Base-by-base conservation (phyloP, 2,888 invertebrate species). In the Pachycephus smyrnensis region DNA sequence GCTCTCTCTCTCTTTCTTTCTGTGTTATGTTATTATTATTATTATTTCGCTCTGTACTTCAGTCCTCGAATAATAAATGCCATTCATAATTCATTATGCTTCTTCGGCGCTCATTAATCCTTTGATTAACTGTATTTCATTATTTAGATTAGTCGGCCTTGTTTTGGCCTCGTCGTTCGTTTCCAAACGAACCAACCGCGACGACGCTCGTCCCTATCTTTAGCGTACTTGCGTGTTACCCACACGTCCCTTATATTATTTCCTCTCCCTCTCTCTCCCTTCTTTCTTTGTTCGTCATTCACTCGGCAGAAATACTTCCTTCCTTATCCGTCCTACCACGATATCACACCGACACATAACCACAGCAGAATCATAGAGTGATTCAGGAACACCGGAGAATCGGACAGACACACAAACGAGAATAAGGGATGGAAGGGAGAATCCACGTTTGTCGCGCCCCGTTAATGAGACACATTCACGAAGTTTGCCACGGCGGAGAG, bases 391-490 rank as follows among this genome's bases (percentile, higher is more conserved):
- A 15, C 15, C 15, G 40, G 40, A 40, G 40, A 2, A 40, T 40
- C 40, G 15, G 6, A 40, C 40, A 15, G 40, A 40, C 40, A 40
- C 6, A 6, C 15, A 40, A 6, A 40, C 40, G 40, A 6, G 15
- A 40, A 40, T 40, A 40, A 40, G 40, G 40, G 6, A 6, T 15
- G 40, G 37, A 23, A 36, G 36, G 23, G 31, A 23, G 74, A 74
- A 35, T 74, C 37, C 77, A 68, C 79, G 79, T 76, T 81, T 73
- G 80, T 76, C 81, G 77, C 78, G 40, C 80, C 81, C 78, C 81
- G 88, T 90, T 91, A 90, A 91, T 90, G 90, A 91, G 90, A 89
- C 88, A 88, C 88, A 90, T 90, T 90, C 90, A 89, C 88, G 88
- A 90, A 90, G 88, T 90, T 90, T 87, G 84, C 86, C 86, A 86